A percentile compares a stretch with the other conserved stretches of the same genome.
Evolutionary conservation across 2,113 vertebrate genomes (phyloP).

Genomic region (Elephas maximus): DNA sequence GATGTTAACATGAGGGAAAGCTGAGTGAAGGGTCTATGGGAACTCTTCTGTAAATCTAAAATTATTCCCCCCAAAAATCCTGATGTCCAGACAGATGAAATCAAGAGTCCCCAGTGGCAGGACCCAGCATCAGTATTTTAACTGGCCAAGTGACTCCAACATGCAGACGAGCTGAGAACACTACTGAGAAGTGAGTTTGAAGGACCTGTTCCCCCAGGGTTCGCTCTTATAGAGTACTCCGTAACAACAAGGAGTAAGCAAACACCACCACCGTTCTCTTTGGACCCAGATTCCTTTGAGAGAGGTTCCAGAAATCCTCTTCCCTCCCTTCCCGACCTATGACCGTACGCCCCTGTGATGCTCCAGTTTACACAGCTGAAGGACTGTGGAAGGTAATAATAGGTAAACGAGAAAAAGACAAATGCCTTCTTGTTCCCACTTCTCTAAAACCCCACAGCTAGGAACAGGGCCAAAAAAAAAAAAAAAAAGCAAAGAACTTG

Average conservation of each 20-base stretch:
- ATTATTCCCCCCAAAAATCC: neutral
- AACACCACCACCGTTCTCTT: neutral
- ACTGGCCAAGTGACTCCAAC: neutral
- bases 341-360: neutral
- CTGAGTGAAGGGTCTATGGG: neutral
- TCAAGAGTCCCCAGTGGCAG: neutral
- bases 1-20: neutral
- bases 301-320: neutral
- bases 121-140: neutral
- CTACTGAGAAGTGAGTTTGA: neutral
- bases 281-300: neutral
- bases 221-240: neutral
- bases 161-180: neutral
- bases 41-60: neutral
- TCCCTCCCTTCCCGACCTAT: neutral
- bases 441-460: neutral
- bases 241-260: neutral
- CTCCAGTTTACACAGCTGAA: neutral
- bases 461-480: neutral
- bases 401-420: neutral
- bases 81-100: neutral
- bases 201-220: neutral
- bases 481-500: neutral
- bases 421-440: neutral
- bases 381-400: neutral